Percentiles rank a stretch among this genome's conserved stretches.
These are phyloP conservation scores for Telmatochromis brachygnathus DNA, from an alignment of 2,113 vertebrate species.

Conservation along the genomic window DNA sequence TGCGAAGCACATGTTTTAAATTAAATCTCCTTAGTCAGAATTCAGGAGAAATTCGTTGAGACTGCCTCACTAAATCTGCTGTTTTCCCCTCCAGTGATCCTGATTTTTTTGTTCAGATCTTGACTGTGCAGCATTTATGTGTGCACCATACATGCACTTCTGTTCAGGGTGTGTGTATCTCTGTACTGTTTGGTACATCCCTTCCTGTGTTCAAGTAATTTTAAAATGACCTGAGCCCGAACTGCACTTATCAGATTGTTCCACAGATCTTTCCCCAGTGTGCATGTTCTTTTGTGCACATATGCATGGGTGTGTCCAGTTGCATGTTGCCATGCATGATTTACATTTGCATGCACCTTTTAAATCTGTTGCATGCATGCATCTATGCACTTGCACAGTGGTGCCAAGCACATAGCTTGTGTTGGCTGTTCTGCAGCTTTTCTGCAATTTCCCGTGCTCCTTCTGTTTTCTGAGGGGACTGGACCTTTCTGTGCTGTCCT, in stretches of 20 bases:
- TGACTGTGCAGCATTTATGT: background rate
- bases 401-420: conserved; percentile 3
- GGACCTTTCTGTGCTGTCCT: background rate
- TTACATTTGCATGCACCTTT: background rate
- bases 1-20: conserved; percentile 20
- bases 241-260: background rate
- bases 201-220: background rate
- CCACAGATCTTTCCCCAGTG: background rate
- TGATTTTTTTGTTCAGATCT: background rate
- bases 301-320: background rate
- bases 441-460: conserved; percentile 12
- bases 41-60: conserved; percentile 3
- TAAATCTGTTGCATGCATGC: background rate
- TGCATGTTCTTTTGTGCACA: background rate
- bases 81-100: background rate
- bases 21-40: background rate
- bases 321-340: background rate
- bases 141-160: background rate
- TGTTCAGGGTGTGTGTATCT: background rate
- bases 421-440: conserved; percentile 31
- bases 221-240: background rate
- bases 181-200: background rate
- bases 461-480: background rate
- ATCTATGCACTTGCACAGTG: background rate
- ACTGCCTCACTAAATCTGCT: background rate